Conservation (phyloP, 1,140 invertebrate genomes). For the Ptiloglossa arizonensis region DNA sequence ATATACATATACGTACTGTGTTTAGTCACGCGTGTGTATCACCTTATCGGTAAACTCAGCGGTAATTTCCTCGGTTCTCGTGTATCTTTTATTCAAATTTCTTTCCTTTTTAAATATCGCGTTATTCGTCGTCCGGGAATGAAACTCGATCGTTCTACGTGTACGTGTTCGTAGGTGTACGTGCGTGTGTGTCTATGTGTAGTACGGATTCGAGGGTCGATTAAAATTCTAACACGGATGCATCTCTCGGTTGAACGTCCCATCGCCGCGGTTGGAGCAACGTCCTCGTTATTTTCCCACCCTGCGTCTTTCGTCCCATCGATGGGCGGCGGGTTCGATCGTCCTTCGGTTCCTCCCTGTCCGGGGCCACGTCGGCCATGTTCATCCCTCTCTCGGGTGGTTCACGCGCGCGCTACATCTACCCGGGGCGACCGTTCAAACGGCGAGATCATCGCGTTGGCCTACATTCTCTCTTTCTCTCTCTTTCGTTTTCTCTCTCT, state of each 20-base stretch:
- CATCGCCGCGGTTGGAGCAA: slow-evolving; percentile 17
- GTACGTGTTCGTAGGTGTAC: too few species aligned
- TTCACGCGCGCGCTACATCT: neutral
- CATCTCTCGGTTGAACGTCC: slow-evolving; percentile 36
- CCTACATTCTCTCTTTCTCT: slow-evolving; percentile 32
- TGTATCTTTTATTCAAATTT: neutral
- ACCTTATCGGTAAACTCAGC: slow-evolving; percentile 61
- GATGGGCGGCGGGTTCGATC: neutral
- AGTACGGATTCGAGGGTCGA: neutral
- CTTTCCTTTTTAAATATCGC: too few species aligned
- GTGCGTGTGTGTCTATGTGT: too few species aligned
- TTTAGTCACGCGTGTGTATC: slow-evolving; percentile 66
- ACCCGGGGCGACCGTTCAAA: slow-evolving; percentile 16
- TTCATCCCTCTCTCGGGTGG: slow-evolving; percentile 9
- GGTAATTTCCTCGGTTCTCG: too few species aligned
- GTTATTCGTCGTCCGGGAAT: slow-evolving; percentile 40
- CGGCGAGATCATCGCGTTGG: slow-evolving; percentile 34
- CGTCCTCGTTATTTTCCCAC: slow-evolving; percentile 6
- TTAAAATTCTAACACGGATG: slow-evolving; percentile 5
- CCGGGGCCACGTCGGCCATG: neutral
- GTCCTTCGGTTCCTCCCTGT: neutral
- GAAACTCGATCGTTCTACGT: slow-evolving; percentile 30
- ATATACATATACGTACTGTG: slow-evolving; percentile 43
- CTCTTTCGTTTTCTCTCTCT: neutral
- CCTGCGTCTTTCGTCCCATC: neutral